These are phyloP conservation scores for Aplochiton taeniatus DNA, from an alignment of 2,797 vertebrate species.

Conservation along the genomic window DNA sequence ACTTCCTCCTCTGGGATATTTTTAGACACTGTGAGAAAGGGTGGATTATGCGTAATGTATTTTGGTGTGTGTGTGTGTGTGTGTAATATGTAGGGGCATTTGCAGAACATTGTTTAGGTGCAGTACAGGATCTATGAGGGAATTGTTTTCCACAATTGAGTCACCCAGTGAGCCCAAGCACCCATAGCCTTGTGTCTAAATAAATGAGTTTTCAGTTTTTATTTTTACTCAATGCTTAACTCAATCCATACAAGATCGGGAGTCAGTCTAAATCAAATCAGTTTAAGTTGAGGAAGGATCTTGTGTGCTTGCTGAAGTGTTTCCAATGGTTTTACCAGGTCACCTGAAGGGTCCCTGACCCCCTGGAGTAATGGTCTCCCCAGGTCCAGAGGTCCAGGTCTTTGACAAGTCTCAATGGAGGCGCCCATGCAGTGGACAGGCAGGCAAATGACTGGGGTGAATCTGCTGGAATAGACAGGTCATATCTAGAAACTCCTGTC, in stretches of 20 bases:
- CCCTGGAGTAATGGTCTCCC: slow-evolving; percentile 65
- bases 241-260: slow-evolving; percentile 50
- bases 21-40: slow-evolving; percentile 73
- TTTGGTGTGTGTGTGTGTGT: slow-evolving; percentile 35
- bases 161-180: background rate
- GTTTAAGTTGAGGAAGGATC: slow-evolving; percentile 45
- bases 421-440: slow-evolving; percentile 76
- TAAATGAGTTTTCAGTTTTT: slow-evolving; percentile 38
- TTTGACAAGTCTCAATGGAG: slow-evolving; percentile 75
- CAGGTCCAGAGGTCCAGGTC: slow-evolving; percentile 47
- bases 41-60: slow-evolving; percentile 52
- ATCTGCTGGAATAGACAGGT: slow-evolving; percentile 66
- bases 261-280: slow-evolving; percentile 29
- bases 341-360: slow-evolving; percentile 68
- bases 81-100: slow-evolving; percentile 1
- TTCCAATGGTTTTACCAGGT: slow-evolving; percentile 52
- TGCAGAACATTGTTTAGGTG: slow-evolving; percentile 7
- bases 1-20: slow-evolving; percentile 75
- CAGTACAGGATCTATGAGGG: no score
- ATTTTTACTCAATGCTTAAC: slow-evolving; percentile 38
- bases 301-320: slow-evolving; percentile 54
- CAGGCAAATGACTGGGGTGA: slow-evolving; percentile 61
- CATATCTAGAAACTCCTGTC: slow-evolving; percentile 73
- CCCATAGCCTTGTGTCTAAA: background rate
- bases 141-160: no score